Conservation (phyloP, 2,888 invertebrate species). For the Linyphia triangularis region DNA sequence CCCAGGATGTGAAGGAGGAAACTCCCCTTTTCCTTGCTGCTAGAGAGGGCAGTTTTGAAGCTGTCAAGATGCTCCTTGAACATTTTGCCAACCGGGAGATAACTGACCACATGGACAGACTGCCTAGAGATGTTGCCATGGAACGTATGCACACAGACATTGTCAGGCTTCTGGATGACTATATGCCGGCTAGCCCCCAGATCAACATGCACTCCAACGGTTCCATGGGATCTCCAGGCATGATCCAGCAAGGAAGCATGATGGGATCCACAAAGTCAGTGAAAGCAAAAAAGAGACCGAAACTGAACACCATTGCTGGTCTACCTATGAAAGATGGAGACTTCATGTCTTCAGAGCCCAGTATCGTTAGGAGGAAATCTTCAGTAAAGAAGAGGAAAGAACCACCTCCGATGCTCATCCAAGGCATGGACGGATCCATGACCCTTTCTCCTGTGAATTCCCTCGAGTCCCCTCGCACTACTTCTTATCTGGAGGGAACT, state of each 20-base stretch:
- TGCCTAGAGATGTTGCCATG: slow-evolving; percentile 95
- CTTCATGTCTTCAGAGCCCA: slow-evolving; percentile 43
- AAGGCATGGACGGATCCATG: slow-evolving; percentile 72
- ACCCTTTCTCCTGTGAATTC: slow-evolving; percentile 73
- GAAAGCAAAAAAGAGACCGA: slow-evolving; percentile 74
- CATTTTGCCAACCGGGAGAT: slow-evolving; percentile 97
- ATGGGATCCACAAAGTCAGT: slow-evolving; percentile 72
- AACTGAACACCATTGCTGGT: slow-evolving; percentile 73
- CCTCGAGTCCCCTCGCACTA: slow-evolving; percentile 67
- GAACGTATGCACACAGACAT: slow-evolving; percentile 96
- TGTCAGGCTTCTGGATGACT: slow-evolving; percentile 93
- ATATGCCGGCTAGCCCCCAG: slow-evolving; percentile 86
- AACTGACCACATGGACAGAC: slow-evolving; percentile 97
- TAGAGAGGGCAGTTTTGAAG: slow-evolving; percentile 95
- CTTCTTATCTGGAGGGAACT: slow-evolving; percentile 66
- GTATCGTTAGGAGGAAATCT: slow-evolving; percentile 63
- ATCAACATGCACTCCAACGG: slow-evolving; percentile 64
- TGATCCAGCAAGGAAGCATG: slow-evolving; percentile 60
- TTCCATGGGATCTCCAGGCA: slow-evolving; percentile 69
- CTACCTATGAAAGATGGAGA: slow-evolving; percentile 72
- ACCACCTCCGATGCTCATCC: slow-evolving; percentile 67
- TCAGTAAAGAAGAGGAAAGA: slow-evolving; percentile 66
- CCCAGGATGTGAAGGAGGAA: slow-evolving; percentile 98
- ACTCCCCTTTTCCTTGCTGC: slow-evolving; percentile 98
- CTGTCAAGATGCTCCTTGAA: slow-evolving; percentile 93